Evolutionary conservation across 2,113 vertebrate species (phyloP), one percentile per base, ranked within the genome.

Genomic region (Platycercus adscitus): DNA sequence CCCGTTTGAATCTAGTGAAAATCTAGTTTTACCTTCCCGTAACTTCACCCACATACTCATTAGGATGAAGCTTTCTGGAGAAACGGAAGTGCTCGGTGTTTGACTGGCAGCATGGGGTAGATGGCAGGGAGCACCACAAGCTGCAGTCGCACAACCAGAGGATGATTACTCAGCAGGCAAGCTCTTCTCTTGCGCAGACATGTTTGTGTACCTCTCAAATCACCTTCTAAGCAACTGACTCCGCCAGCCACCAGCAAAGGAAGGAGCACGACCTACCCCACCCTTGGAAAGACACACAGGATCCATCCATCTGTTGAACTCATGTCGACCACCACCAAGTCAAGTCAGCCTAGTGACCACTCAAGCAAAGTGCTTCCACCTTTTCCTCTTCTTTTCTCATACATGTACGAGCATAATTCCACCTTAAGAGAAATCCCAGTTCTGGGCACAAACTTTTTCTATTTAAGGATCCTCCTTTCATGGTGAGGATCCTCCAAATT

Each of bases 401-500:
- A 56, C 23, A 23, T 0, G 0, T 20, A 90, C 0, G 0, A 66
- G 46, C 20, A 56, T 71, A 46, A 39, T 78, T 81, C 93, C 81
- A 81, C 81, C 81, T 90, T 89, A 88, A 97, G 61, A 88, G 75
- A 88, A 93, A 91, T 77, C 41, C n/a, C 70, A 81, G 63, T 41
- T 81, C 83, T 33, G 19, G 47, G 79, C 50, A 88, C 3, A 6
- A 89, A 46, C 39, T 56, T 72, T 83, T 88, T 63, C 77, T 91
- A 46, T 83, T 94, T 88, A 81, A 89, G 89, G 89, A 89, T 91
- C 69, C 29, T 89, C 50, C 65, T 72, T 90, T 93, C 80, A 93
- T 20, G 31, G 86, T 92, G 92, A 97, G 92, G 89, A 91, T 95
- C 88, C 92, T 97, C 97, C 92, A 66, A 93, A 96, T 95, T 97